These are phyloP conservation scores for Meiosimyza platycephala DNA, from an alignment of 2,888 invertebrate genomes.

Conservation along the genomic window DNA sequence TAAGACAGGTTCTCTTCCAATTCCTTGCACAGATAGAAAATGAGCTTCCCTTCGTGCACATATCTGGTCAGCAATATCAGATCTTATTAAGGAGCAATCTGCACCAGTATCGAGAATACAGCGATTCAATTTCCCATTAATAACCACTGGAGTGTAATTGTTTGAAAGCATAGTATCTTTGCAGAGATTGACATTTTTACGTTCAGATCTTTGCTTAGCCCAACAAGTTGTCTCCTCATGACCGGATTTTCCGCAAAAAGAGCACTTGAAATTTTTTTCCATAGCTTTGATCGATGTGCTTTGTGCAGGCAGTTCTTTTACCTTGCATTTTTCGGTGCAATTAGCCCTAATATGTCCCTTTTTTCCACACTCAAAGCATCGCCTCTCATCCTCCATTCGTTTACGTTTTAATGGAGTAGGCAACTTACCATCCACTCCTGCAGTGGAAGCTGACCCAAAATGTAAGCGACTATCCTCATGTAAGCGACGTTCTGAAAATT, in stretches of 20 bases:
- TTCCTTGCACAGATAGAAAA: too few species aligned
- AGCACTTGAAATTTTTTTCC: neutral
- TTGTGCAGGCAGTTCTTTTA: too few species aligned
- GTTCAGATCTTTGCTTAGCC: slow-evolving; percentile 34
- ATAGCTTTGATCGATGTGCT: neutral
- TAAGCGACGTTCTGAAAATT: too few species aligned
- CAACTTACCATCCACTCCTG: neutral
- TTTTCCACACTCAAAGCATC: too few species aligned
- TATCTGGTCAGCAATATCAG: slow-evolving; percentile 33
- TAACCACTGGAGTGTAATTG: slow-evolving; percentile 29
- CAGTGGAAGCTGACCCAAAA: too few species aligned
- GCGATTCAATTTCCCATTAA: slow-evolving; percentile 35
- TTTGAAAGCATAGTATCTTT: slow-evolving; percentile 13
- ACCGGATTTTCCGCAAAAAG: slow-evolving; percentile 33
- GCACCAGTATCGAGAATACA: slow-evolving; percentile 36
- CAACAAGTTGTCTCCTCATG: slow-evolving; percentile 42
- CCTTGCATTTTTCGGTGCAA: slow-evolving; percentile 19
- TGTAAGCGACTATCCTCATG: too few species aligned
- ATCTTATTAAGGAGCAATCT: slow-evolving; percentile 38
- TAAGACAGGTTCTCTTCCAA: neutral
- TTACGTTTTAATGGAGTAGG: slow-evolving; percentile 36
- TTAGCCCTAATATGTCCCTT: slow-evolving; percentile 38
- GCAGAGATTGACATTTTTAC: slow-evolving; percentile 32
- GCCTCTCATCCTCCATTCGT: too few species aligned
- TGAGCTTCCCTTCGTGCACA: slow-evolving; percentile 21